Percentiles rank a stretch among this genome's conserved stretches.
These are phyloP conservation scores for Notodonta dromedarius DNA, from an alignment of 2,888 invertebrate species.

Conservation along the genomic window DNA sequence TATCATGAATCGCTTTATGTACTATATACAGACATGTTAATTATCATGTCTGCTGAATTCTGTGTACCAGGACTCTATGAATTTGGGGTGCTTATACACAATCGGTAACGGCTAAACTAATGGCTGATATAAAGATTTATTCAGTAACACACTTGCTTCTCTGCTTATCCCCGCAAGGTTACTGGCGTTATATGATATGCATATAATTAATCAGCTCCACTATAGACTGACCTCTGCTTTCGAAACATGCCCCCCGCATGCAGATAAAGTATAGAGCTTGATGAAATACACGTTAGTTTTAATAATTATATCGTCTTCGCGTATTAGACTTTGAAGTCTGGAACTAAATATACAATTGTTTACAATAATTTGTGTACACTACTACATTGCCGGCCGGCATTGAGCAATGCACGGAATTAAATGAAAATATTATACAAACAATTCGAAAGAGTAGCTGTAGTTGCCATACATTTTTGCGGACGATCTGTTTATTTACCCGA, in stretches of 20 bases:
- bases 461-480: neutral
- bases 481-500: neutral
- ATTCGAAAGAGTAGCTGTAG: neutral
- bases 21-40: neutral
- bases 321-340: neutral
- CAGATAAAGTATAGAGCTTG: no score
- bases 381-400: neutral
- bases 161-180: no score
- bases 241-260: no score
- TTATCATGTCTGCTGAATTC: neutral
- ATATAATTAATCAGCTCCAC: no score
- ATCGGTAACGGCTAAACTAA: no score
- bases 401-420: neutral
- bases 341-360: neutral
- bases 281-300: no score
- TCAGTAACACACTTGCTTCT: no score
- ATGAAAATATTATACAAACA: neutral
- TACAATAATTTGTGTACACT: slow-evolving; percentile 2
- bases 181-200: no score
- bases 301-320: no score
- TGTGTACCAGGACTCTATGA: neutral
- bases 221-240: no score
- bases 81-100: neutral
- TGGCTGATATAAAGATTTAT: no score
- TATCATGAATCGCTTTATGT: neutral